Base-by-base conservation (phyloP, 92 coral and sea anemone species). In the Zoanthus solanderi region DNA sequence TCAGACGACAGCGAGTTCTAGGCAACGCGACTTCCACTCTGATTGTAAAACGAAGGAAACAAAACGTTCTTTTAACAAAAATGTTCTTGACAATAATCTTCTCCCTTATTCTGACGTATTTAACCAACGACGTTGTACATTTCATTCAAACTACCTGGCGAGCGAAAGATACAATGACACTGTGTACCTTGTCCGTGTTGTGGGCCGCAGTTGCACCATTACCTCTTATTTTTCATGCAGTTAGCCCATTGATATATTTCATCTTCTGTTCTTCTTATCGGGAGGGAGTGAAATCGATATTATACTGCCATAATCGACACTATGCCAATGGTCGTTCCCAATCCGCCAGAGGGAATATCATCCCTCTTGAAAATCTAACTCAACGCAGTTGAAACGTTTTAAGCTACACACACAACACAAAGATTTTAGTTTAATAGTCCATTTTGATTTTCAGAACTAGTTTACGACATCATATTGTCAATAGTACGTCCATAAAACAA, bases 11-110 rank as follows among this genome's bases (percentile, higher is more conserved):
- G 75, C 45, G 60, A 44, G 47, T 81, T 17, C 85, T 15, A 0
- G 85, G 85, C 16, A 81, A 81, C 18, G 48, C 85, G 4, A 52
- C 60, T 31, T 81, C 85, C 7, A 65, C 85, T 47, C 75, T 81
- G 32, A 81, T 66, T 32, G 60, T 47, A 7, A 81, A 57, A 44
- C 66, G 76, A 63, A 67, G 85, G 29, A 81, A 81, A 81, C 85
- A 81, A 81, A 81, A 81, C 85, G 67, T 81, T 44, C 47, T 65
- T 46, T n/a, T 81, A 46, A 81, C 85, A 28, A 81, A 81, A 48
- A 81, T 81, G 85, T 81, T 67, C 76, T 63, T 81, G 11, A 81
- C 75, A 5, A 45, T 81, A 28, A 50, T 81, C 29, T 12, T 67
- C 0, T 71, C 63, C 28, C 57, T 81, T 6, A 69, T 81, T 28